These are phyloP conservation scores for Cygnus atratus DNA, from an alignment of 2,113 vertebrate species.

Conservation along the genomic window DNA sequence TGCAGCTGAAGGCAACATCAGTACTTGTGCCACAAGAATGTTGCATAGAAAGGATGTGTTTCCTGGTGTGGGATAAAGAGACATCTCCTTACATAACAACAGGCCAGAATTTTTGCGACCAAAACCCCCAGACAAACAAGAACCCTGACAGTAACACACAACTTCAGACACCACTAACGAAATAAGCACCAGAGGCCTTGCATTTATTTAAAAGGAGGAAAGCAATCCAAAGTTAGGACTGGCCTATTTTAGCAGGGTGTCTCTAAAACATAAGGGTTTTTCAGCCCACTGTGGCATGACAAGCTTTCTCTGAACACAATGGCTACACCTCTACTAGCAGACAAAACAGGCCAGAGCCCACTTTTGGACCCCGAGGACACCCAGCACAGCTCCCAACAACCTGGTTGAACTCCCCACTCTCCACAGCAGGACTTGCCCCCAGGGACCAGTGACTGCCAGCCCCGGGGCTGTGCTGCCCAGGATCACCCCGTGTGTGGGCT, in stretches of 20 bases:
- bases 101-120: not conserved
- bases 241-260: not conserved
- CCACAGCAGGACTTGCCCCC: not conserved
- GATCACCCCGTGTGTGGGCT: not conserved
- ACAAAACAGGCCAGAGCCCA: not conserved
- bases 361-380: not conserved
- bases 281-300: not conserved
- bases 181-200: not conserved
- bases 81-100: not conserved
- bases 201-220: not conserved
- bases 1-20: not conserved
- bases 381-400: not conserved
- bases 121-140: not conserved
- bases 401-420: not conserved
- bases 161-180: accelerated
- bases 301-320: not conserved
- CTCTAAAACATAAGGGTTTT: not conserved
- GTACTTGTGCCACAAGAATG: accelerated
- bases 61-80: not conserved
- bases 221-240: not conserved
- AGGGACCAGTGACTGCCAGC: not conserved
- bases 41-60: slow-evolving; percentile 28
- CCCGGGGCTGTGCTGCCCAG: accelerated
- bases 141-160: not conserved
- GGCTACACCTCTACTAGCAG: not conserved